Evolutionary conservation across 1,140 invertebrate species (phyloP).

Genomic region (Hylaeus anthracinus): DNA sequence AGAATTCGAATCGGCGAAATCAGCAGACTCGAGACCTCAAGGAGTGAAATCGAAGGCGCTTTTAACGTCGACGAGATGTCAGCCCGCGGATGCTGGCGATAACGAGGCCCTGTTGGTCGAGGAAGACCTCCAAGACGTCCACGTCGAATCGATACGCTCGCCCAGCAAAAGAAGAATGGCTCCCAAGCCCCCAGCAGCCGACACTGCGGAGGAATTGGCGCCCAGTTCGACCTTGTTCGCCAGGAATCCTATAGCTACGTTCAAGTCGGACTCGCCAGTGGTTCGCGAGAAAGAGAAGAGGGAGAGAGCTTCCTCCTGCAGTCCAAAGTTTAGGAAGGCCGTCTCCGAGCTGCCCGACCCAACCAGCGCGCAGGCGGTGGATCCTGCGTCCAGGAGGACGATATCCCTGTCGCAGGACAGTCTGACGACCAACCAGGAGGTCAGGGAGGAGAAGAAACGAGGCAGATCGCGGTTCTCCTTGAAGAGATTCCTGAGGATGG

Average conservation of each 20-base stretch:
- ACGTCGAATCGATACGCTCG: slow-evolving; percentile 70
- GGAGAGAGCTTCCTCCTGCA: slow-evolving; percentile 85
- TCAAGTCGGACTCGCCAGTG: slow-evolving; percentile 85
- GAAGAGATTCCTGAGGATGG: slow-evolving; percentile 91
- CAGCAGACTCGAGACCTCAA: neutral
- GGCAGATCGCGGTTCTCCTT: slow-evolving; percentile 86
- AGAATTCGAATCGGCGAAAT: neutral
- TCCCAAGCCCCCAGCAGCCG: slow-evolving; percentile 84
- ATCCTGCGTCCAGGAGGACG: slow-evolving; percentile 85
- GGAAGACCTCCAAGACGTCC: slow-evolving; percentile 2
- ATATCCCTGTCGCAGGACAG: slow-evolving; percentile 88
- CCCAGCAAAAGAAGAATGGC: slow-evolving; percentile 83
- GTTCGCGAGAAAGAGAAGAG: slow-evolving; percentile 88
- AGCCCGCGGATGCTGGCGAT: neutral
- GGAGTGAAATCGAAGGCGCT: neutral
- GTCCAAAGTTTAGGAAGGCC: slow-evolving; percentile 83
- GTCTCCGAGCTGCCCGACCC: slow-evolving; percentile 74
- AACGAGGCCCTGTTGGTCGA: neutral
- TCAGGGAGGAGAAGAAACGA: slow-evolving; percentile 84
- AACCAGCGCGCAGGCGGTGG: slow-evolving; percentile 80
- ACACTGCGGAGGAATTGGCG: slow-evolving; percentile 77
- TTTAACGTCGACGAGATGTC: neutral
- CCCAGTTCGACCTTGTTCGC: slow-evolving; percentile 74
- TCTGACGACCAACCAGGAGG: slow-evolving; percentile 75
- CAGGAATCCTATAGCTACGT: slow-evolving; percentile 82